Evolutionary conservation across 2,797 vertebrate genomes (phyloP).

Genomic region (Microctenopoma lineatum): DNA sequence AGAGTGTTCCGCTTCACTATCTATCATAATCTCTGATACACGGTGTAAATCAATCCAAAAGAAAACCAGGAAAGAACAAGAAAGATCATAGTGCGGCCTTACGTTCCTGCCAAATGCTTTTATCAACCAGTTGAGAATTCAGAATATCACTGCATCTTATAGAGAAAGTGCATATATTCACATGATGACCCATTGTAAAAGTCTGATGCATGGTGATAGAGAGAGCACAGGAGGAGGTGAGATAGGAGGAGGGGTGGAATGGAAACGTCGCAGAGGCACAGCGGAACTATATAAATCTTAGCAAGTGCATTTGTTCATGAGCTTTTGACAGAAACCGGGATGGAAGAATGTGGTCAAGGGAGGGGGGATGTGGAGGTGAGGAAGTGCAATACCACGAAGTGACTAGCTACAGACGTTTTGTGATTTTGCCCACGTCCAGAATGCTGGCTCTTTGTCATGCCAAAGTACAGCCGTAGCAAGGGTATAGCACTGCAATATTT

Average conservation of each 20-base stretch:
- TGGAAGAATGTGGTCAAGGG: constrained; percentile 43
- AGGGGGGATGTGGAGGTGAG: constrained; percentile 38
- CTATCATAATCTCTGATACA: constrained; percentile 49
- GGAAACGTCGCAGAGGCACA: constrained; percentile 59
- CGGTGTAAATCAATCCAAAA: constrained; percentile 60
- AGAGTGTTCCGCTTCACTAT: constrained; percentile 41
- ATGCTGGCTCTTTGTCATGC: constrained; percentile 73
- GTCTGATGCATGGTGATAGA: constrained; percentile 36
- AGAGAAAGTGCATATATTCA: constrained; percentile 59
- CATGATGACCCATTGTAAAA: constrained; percentile 31
- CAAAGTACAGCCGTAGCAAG: constrained; percentile 71
- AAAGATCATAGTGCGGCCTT: not conserved
- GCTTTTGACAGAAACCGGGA: constrained; percentile 68
- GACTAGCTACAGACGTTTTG: constrained; percentile 65
- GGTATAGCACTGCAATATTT: constrained; percentile 74
- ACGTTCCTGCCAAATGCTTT: constrained; percentile 46
- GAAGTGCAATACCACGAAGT: constrained; percentile 64
- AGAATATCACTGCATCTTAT: constrained; percentile 35
- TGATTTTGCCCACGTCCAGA: constrained; percentile 76
- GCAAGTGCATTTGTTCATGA: constrained; percentile 71
- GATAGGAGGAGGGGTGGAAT: constrained; percentile 43
- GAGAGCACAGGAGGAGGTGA: constrained; percentile 16
- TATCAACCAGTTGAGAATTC: constrained; percentile 54
- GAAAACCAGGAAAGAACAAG: constrained; percentile 19
- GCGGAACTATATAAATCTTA: constrained; percentile 75